phyloP scores from a whole-genome alignment of 2,888 invertebrate genomes.

The Volucella inanis region DNA sequence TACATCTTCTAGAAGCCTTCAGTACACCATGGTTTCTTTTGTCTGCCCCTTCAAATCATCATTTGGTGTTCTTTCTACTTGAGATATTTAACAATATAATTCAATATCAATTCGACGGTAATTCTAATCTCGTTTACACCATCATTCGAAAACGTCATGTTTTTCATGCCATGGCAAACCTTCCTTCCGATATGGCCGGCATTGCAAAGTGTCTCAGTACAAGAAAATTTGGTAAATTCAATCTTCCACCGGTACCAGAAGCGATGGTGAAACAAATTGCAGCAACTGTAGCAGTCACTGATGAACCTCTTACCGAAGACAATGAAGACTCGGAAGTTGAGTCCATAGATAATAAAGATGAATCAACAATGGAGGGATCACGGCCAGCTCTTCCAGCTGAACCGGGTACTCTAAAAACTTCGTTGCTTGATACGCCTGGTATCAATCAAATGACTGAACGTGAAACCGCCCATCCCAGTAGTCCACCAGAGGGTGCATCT shows the following conservation, averaged over 20 bases:
- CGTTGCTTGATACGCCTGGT: constrained; percentile 95
- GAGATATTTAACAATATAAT: constrained; percentile 99
- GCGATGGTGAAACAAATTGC: constrained; percentile 83
- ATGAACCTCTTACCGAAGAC: constrained; percentile 78
- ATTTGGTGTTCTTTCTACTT: constrained; percentile 98
- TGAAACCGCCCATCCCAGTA: constrained; percentile 92
- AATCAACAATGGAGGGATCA: constrained; percentile 89
- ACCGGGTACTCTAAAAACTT: constrained; percentile 95
- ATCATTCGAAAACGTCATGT: constrained; percentile 99
- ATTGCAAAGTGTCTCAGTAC: constrained; percentile 85
- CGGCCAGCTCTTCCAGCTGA: constrained; percentile 93
- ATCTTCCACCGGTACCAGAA: constrained; percentile 80
- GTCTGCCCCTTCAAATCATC: constrained; percentile 97
- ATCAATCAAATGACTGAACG: constrained; percentile 95
- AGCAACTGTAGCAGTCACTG: constrained; percentile 70
- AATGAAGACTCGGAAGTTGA: constrained; percentile 83
- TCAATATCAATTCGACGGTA: constrained; percentile 99
- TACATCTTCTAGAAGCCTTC: constrained; percentile 98
- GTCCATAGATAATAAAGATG: constrained; percentile 74
- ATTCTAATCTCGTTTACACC: constrained; percentile 98
- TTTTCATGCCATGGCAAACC: constrained; percentile 98
- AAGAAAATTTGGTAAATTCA: constrained; percentile 83
- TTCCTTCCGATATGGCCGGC: constrained; percentile 95
- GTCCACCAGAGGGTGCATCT: constrained; percentile 70
- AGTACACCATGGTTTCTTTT: constrained; percentile 99